These are phyloP conservation scores for Lophius piscatorius DNA, from an alignment of 2,113 vertebrate species.

Conservation along the genomic window DNA sequence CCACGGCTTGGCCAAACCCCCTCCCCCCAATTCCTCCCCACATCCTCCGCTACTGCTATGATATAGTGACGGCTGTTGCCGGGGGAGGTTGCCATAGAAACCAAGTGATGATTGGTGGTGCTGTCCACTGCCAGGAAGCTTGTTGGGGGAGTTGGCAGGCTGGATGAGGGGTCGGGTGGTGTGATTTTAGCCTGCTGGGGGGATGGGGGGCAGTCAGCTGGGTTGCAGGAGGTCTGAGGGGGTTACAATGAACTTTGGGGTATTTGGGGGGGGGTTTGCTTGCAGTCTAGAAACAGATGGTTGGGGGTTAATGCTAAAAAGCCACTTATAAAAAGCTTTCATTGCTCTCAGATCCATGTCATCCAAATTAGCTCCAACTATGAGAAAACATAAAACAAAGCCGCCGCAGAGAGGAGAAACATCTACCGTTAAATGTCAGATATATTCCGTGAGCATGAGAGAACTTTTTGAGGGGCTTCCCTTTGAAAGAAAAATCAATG, in stretches of 20 bases:
- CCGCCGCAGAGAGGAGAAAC: too few relatives aligned
- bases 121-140: slow-evolving; percentile 88
- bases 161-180: slow-evolving; percentile 65
- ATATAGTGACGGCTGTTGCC: slow-evolving; percentile 93
- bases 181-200: slow-evolving; percentile 55
- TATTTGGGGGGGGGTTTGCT: slow-evolving; percentile 34
- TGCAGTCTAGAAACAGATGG: slow-evolving; percentile 62
- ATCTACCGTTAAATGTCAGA: too few relatives aligned
- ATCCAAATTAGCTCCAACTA: slow-evolving; percentile 30
- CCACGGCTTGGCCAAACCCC: slow-evolving; percentile 87
- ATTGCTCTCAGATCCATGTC: slow-evolving; percentile 25
- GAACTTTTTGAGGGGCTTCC: too few relatives aligned
- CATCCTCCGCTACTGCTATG: slow-evolving; percentile 78
- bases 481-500: too few relatives aligned
- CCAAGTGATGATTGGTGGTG: slow-evolving; percentile 89
- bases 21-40: slow-evolving; percentile 68
- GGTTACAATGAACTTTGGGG: slow-evolving; percentile 66
- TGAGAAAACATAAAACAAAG: background rate
- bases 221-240: slow-evolving; percentile 41
- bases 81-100: slow-evolving; percentile 91
- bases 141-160: slow-evolving; percentile 81
- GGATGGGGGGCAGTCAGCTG: slow-evolving; percentile 58
- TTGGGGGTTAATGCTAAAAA: slow-evolving; percentile 51
- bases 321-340: slow-evolving; percentile 43
- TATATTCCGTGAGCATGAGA: too few relatives aligned